A percentile compares a stretch with the other conserved stretches of the same genome.
These are phyloP conservation scores for Agrochola lychnidis DNA, from an alignment of 2,888 invertebrate genomes.

Conservation along the genomic window DNA sequence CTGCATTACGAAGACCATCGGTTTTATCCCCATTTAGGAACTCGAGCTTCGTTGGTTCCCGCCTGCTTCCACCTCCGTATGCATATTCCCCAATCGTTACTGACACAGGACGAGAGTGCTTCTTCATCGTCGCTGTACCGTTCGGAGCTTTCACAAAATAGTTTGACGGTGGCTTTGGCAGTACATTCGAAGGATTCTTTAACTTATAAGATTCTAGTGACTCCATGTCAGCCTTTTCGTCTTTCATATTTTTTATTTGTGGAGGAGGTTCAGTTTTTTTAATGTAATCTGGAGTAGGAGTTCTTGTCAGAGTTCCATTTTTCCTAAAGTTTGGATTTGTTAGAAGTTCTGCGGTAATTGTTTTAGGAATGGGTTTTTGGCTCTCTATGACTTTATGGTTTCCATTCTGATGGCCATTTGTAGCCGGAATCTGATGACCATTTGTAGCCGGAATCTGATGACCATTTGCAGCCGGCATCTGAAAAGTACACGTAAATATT, in stretches of 20 bases:
- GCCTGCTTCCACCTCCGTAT: slow-evolving; percentile 87
- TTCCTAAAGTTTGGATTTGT: slow-evolving; percentile 78
- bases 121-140: slow-evolving; percentile 90
- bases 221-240: slow-evolving; percentile 93
- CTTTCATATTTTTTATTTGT: slow-evolving; percentile 77
- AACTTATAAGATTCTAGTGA: slow-evolving; percentile 94
- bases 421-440: slow-evolving; percentile 76
- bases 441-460: slow-evolving; percentile 8
- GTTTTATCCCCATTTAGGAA: slow-evolving; percentile 90
- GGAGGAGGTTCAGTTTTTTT: slow-evolving; percentile 74
- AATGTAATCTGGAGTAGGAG: slow-evolving; percentile 86
- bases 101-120: slow-evolving; percentile 91
- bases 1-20: slow-evolving; percentile 77
- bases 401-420: slow-evolving; percentile 82
- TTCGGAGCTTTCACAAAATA: slow-evolving; percentile 92
- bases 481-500: slow-evolving; percentile 17
- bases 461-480: slow-evolving; percentile 41
- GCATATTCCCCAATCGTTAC: slow-evolving; percentile 94
- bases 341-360: slow-evolving; percentile 69
- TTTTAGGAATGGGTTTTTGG: slow-evolving; percentile 53
- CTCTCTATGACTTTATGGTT: slow-evolving; percentile 72
- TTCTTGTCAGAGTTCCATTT: slow-evolving; percentile 80
- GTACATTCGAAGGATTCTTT: slow-evolving; percentile 91
- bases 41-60: slow-evolving; percentile 93
- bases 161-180: slow-evolving; percentile 92